Evolutionary conservation across 30 jellyfish, hydroid and myxozoan genomes (phyloP), one percentile per base, ranked within the genome.

Genomic region (Catostylus mosaicus): DNA sequence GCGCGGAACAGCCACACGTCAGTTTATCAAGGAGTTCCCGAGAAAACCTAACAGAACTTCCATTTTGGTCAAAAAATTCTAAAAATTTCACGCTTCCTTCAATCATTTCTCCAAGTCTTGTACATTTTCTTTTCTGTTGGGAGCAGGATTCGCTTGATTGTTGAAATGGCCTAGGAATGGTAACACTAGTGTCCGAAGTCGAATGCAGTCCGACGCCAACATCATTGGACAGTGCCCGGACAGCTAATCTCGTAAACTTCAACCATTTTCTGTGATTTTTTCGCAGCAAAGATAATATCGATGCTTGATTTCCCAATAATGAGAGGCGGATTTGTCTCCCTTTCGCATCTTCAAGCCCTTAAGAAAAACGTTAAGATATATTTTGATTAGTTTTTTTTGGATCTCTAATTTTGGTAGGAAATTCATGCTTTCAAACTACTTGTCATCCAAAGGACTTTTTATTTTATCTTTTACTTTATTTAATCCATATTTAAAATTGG

Each of bases 181-280:
- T 1, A 5, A 77, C 67, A 47, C 14, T 37, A 8, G 88, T 77
- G n/a, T 40, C 65, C 27, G 88, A 56, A 18, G 40, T 57, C 27
- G 78, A 27, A 33, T 77, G 78, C 29, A 60, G 70, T 24, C 59
- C 88, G 1, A 77, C 46, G 59, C 37, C 78, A 57, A 23, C 63
- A 20, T 78, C 88, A 37, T 67, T n/a, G 30, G 61, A 61, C 20
- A 9, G 0, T 24, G 78, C 29, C 12, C 62, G 62, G 31, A 77
- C 88, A 2, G 88, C 88, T 14, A 77, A 36, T n/a, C 22, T 54
- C 4, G 78, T 32, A 37, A 77, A 77, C 19, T 60, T 24, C 77
- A 77, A 40, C 88, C 77, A 60, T 2, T 33, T 33, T 59, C 88
- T 68, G 48, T 77, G 88, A 43, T 77, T 54, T 77, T 59, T 77